These are phyloP conservation scores for Pteruthius melanotis DNA, from an alignment of 2,113 vertebrate species.

Conservation along the genomic window DNA sequence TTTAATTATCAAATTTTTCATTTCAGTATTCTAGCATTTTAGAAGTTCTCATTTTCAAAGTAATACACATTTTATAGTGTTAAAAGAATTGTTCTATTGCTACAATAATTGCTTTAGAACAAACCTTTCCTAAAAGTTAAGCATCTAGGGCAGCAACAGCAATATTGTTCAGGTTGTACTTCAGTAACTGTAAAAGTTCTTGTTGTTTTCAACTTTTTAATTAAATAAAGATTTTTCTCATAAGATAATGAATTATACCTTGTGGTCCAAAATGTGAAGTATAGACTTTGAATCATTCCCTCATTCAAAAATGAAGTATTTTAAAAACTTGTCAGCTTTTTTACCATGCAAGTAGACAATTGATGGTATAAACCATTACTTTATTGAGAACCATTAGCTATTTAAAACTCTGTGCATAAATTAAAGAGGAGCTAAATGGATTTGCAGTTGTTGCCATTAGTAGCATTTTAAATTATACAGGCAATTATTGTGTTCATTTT, in stretches of 20 bases:
- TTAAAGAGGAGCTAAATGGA: slow-evolving; percentile 80
- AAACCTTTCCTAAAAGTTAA: neutral
- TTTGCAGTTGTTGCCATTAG: slow-evolving; percentile 77
- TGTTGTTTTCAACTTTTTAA: neutral
- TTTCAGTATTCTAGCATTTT: neutral
- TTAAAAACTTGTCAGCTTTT: neutral
- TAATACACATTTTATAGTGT: neutral
- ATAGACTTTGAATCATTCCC: neutral
- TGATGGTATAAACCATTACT: slow-evolving; percentile 69
- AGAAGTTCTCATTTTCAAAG: neutral
- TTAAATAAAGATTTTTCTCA: neutral
- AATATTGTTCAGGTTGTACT: neutral
- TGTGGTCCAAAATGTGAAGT: neutral
- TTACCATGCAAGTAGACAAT: slow-evolving; percentile 26
- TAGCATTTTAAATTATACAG: slow-evolving; percentile 78
- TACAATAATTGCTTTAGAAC: neutral
- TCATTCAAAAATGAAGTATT: slow-evolving; percentile 1
- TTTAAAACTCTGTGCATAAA: slow-evolving; percentile 80
- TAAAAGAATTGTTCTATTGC: neutral
- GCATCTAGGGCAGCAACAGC: neutral
- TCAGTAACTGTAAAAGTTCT: neutral
- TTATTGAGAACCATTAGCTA: slow-evolving; percentile 73
- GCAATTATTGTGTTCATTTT: slow-evolving; percentile 80
- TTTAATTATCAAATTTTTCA: neutral
- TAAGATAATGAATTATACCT: neutral